Evolutionary conservation across 2,797 vertebrate genomes (phyloP), one percentile per base, ranked within the genome.

Genomic region (Thunnus albacares): DNA sequence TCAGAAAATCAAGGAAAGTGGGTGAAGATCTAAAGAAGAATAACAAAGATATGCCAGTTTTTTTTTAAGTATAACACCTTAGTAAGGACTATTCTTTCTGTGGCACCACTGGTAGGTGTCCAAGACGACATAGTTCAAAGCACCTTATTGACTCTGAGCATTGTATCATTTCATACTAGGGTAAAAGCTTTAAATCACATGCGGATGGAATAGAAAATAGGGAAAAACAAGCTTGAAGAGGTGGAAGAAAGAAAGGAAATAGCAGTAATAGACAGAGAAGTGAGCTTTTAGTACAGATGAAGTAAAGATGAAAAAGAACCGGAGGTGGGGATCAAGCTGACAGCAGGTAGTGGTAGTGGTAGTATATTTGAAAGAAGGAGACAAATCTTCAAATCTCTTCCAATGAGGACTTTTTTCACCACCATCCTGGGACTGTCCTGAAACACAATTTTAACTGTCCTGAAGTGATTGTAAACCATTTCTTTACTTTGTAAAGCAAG

Each of bases 11-110:
- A 6, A 18, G 35, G 45, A 26, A 38, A 30, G 7, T 7, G 53
- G 24, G 3, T 0, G 22, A 51, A 4, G 38, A 58, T 79, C 38
- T 69, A 64, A 73, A 55, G 64, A 73, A 45, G 8, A 59, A 55
- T 61, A 66, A 82, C 49, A 82, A 72, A 73, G 68, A 38, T n/a
- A 70, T 73, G 64, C 51, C 56, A 57, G 17, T n/a, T n/a, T n/a
- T 41, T 28, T 77, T 51, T 51, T n/a, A 52, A 24, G 28, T 56
- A 5, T 38, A 72, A 79, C 78, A 79, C 41, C 71, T 64, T 73
- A 63, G 67, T 80, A 43, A 70, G 45, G 24, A 67, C 56, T 51
- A 11, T 66, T 74, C 24, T 70, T n/a, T 62, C 24, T 18, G 22
- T 14, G 38, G 47, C 45, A 41, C 33, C 14, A 14, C 38, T 77